Conservation (phyloP, 2,113 vertebrate species). For the Macaca nemestrina region DNA sequence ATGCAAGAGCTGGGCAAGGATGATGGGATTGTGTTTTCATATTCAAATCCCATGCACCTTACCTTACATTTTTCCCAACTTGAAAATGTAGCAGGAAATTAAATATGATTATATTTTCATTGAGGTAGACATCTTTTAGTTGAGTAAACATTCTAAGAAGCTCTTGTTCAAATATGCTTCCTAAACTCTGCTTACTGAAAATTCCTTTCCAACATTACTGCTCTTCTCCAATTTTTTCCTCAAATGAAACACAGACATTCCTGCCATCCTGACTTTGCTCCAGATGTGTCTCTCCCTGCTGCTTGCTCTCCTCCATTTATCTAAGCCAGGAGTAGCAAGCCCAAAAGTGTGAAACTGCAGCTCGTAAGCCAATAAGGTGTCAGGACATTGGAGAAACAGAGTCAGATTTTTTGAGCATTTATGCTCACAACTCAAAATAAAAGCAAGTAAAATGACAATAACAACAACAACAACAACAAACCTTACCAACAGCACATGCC, state of each 20-base stretch:
- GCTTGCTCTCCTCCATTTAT: neutral
- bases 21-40: neutral
- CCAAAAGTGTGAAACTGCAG: neutral
- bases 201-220: fast-evolving
- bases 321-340: neutral
- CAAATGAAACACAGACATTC: neutral
- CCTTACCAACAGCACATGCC: neutral
- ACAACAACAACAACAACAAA: neutral
- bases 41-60: neutral
- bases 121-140: neutral
- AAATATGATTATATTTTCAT: neutral
- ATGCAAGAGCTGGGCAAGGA: neutral
- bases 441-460: neutral
- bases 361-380: slow-evolving; percentile 9
- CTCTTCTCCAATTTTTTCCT: neutral
- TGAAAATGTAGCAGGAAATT: neutral
- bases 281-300: neutral
- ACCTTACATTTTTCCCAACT: neutral
- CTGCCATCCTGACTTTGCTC: slow-evolving; percentile 4
- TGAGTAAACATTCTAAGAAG: neutral
- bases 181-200: neutral
- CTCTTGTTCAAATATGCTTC: neutral
- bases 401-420: neutral
- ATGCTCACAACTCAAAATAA: neutral
- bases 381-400: neutral